phyloP scores from a whole-genome alignment of 1,140 invertebrate genomes.

The Cecropterus lyciades region DNA sequence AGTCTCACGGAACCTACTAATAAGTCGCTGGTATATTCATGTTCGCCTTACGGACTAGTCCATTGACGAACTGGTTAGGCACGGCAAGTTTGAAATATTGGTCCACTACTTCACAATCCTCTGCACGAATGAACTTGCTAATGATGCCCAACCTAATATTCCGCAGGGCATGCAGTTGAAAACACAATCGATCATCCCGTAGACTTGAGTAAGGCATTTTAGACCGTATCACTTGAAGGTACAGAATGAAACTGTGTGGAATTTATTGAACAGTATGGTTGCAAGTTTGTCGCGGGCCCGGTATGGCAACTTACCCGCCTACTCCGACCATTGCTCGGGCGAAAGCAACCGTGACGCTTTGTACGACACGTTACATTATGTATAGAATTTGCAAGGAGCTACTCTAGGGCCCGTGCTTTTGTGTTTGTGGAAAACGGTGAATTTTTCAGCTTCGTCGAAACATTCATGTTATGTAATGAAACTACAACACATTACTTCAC shows the following conservation, averaged over 20 bases:
- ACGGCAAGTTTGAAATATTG: slow-evolving; percentile 33
- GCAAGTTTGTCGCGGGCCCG: slow-evolving; percentile 13
- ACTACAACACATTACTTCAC: too few species aligned
- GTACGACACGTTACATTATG: slow-evolving; percentile 27
- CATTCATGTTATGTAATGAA: neutral
- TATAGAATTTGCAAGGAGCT: slow-evolving; percentile 23
- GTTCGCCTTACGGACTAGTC: slow-evolving; percentile 24
- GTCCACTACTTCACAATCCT: slow-evolving; percentile 30
- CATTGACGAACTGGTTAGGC: slow-evolving; percentile 35
- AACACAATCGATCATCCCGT: slow-evolving; percentile 25
- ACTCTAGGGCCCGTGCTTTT: slow-evolving; percentile 7
- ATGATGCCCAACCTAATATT: slow-evolving; percentile 32
- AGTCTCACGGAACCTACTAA: slow-evolving; percentile 28
- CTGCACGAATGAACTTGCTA: slow-evolving; percentile 33
- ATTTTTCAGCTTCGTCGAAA: slow-evolving; percentile 5
- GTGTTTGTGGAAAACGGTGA: slow-evolving; percentile 8
- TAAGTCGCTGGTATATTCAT: slow-evolving; percentile 34
- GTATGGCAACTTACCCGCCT: slow-evolving; percentile 49
- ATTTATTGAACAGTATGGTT: slow-evolving; percentile 13
- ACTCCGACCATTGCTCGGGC: slow-evolving; percentile 52
- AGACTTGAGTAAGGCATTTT: neutral
- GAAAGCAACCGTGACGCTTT: slow-evolving; percentile 51
- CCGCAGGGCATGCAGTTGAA: slow-evolving; percentile 25
- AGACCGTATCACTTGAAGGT: slow-evolving; percentile 12
- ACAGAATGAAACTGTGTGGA: slow-evolving; percentile 8